phyloP scores from a whole-genome alignment of 2,113 vertebrate genomes.

The Bos javanicus region DNA sequence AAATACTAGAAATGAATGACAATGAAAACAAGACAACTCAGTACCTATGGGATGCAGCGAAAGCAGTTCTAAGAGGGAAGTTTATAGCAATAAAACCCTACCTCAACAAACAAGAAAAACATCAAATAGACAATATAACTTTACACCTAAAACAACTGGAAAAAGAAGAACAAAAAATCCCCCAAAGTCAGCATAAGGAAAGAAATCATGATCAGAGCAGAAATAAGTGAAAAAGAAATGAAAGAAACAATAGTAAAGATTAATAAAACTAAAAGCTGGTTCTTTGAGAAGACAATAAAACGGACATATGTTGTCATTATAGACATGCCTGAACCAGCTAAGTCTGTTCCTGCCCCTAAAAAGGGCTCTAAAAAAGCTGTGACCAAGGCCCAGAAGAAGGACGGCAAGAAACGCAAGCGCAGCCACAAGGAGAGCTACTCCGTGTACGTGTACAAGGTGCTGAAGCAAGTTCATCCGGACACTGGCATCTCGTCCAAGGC shows the following conservation, averaged over 20 bases:
- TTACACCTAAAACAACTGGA: not conserved
- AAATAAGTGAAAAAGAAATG: not conserved
- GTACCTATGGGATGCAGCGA: not conserved
- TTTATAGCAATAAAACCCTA: not conserved
- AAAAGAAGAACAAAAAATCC: not conserved
- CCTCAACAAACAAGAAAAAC: not conserved
- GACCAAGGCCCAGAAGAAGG: no score
- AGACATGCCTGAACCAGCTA: no score
- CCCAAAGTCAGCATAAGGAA: not conserved
- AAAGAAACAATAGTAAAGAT: not conserved
- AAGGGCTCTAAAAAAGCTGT: no score
- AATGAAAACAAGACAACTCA: not conserved
- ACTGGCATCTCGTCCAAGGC: no score
- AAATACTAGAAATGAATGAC: not conserved
- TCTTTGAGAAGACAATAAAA: not conserved
- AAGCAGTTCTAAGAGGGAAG: not conserved
- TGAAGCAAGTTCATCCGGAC: no score
- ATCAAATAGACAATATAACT: not conserved
- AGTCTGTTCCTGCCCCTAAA: no score
- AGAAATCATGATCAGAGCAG: not conserved
- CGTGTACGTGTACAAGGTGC: no score
- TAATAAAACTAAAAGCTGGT: not conserved
- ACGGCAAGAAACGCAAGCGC: no score
- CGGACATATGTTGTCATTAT: not conserved
- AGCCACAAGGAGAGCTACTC: no score